Conservation (phyloP, 2,113 vertebrate genomes). For the Microtus oregoni region DNA sequence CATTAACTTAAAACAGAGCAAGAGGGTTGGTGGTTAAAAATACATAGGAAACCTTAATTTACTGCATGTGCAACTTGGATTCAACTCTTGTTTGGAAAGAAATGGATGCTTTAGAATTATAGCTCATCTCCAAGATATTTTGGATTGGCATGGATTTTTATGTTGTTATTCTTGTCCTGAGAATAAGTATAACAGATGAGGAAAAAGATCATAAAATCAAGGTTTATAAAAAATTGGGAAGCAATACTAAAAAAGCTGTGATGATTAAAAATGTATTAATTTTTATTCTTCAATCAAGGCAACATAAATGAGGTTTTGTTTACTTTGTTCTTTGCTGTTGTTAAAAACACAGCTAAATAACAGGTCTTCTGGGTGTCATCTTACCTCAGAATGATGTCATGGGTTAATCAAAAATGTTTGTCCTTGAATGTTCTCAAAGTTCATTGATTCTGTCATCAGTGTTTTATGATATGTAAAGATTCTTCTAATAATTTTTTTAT, state of each 20-base stretch:
- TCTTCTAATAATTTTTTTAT: neutral
- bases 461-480: neutral
- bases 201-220: neutral
- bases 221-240: neutral
- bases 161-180: neutral
- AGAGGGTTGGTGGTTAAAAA: neutral
- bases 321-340: neutral
- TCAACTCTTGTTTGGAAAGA: neutral
- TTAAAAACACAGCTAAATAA: no score
- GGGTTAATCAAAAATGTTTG: neutral
- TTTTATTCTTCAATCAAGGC: neutral
- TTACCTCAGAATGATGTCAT: neutral
- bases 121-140: neutral
- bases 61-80: neutral
- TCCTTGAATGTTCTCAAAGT: neutral
- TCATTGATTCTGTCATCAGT: neutral
- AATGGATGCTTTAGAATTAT: neutral
- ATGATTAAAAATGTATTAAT: neutral
- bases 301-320: neutral
- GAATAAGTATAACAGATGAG: neutral
- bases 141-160: neutral
- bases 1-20: neutral
- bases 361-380: neutral
- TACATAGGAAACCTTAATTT: neutral
- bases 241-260: neutral